Conservation (phyloP, 2,888 invertebrate species). For the Boloria euphrosyne region DNA sequence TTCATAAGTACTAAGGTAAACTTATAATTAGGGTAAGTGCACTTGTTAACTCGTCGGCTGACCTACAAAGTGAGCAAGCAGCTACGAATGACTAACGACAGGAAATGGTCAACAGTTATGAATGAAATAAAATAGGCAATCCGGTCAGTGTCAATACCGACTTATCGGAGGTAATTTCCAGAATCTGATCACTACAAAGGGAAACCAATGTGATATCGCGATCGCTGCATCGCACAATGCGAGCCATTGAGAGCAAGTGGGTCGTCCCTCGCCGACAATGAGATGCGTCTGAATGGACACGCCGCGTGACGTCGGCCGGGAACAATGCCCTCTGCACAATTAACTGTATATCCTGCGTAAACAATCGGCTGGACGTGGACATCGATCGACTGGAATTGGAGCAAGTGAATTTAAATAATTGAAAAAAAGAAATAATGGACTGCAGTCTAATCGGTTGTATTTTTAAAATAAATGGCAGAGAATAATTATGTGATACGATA, state of each 20-base stretch:
- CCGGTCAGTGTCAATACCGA: slow-evolving; percentile 23
- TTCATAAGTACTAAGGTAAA: no score
- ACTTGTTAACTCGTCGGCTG: background rate
- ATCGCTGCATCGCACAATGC: slow-evolving; percentile 52
- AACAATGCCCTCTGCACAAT: slow-evolving; percentile 58
- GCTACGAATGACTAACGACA: background rate
- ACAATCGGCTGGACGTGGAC: slow-evolving; percentile 7
- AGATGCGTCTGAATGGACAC: slow-evolving; percentile 56
- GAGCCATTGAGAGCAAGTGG: slow-evolving; percentile 57
- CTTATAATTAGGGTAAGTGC: no score
- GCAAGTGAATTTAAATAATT: background rate
- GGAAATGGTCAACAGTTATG: slow-evolving; percentile 1
- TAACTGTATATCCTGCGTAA: slow-evolving; percentile 46
- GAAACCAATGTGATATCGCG: slow-evolving; percentile 46
- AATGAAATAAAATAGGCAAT: slow-evolving; percentile 15
- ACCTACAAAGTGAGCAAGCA: background rate
- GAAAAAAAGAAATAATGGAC: background rate
- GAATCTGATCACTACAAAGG: slow-evolving; percentile 32
- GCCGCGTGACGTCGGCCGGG: slow-evolving; percentile 49
- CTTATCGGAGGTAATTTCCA: background rate
- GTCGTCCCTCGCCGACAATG: slow-evolving; percentile 52
- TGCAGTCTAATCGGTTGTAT: background rate
- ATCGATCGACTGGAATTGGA: slow-evolving; percentile 11
- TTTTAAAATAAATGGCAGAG: no score
- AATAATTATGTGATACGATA: no score